A percentile compares a stretch with the other conserved stretches of the same genome.
These are phyloP conservation scores for Aleiodes leptofemur DNA, from an alignment of 2,888 invertebrate genomes.

Conservation along the genomic window DNA sequence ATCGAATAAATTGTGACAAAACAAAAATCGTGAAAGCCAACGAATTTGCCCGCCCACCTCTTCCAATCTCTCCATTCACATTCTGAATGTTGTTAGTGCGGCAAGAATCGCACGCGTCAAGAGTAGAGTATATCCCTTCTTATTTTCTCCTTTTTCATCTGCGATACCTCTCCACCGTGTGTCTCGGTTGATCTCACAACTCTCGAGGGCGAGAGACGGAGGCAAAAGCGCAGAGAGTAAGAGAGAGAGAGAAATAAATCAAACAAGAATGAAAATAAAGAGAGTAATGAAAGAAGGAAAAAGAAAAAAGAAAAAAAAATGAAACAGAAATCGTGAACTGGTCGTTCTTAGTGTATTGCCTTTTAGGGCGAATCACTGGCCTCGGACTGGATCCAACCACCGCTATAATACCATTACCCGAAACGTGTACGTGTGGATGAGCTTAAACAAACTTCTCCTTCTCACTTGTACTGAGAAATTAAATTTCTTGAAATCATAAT, in stretches of 20 bases:
- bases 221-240: not conserved
- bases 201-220: conserved; percentile 7
- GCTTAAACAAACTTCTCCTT: conserved; percentile 13
- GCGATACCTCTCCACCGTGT: not conserved
- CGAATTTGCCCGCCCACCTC: conserved; percentile 54
- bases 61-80: conserved; percentile 50
- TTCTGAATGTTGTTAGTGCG: conserved; percentile 47
- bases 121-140: conserved; percentile 1
- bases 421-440: conserved; percentile 31
- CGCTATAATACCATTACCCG: conserved; percentile 42
- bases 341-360: conserved; percentile 53
- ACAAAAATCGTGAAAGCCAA: conserved; percentile 36
- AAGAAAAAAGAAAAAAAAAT: conserved; percentile 30
- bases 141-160: conserved; percentile 21
- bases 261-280: conserved; percentile 36
- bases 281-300: conserved; percentile 3
- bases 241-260: conserved; percentile 29
- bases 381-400: conserved; percentile 45
- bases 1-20: not conserved
- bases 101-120: conserved; percentile 31
- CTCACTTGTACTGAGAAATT: conserved; percentile 8
- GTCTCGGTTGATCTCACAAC: conserved; percentile 27
- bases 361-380: conserved; percentile 57
- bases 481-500: too few species aligned
- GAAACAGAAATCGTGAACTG: conserved; percentile 32